Evolutionary conservation across 2,113 vertebrate species (phyloP).

Genomic region (Nyctereutes procyonoides): DNA sequence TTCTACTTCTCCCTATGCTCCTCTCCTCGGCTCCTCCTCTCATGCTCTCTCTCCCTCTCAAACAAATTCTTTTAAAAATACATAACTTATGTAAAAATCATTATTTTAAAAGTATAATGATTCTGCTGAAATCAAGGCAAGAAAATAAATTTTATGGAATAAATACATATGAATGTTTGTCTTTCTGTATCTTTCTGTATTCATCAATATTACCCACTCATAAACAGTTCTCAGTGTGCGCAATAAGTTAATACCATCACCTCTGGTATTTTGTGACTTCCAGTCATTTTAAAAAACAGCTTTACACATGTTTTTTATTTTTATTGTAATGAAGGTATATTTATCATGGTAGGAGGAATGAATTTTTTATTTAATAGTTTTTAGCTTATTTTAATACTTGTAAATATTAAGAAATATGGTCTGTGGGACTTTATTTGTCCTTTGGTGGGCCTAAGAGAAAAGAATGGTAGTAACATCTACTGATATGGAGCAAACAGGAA

Average conservation of each 20-base stretch:
- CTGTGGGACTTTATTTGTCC: not conserved
- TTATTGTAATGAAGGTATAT: not conserved
- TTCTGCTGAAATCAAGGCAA: not conserved
- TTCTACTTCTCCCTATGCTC: not conserved
- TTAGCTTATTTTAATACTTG: not conserved
- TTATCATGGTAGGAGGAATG: not conserved
- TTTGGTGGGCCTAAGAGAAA: not conserved
- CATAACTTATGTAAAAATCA: constrained; percentile 10
- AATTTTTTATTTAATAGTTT: not conserved
- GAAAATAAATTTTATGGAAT: constrained; percentile 30
- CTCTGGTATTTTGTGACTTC: not conserved
- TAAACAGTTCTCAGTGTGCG: not conserved
- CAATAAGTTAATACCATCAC: not conserved
- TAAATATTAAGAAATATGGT: not conserved
- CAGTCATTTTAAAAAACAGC: not conserved
- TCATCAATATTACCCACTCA: not conserved
- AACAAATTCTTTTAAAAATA: not conserved
- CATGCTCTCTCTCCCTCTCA: not conserved
- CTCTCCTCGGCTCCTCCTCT: not conserved
- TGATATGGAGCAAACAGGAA: not conserved
- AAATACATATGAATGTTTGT: not conserved
- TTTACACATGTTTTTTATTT: not conserved
- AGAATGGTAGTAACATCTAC: not conserved
- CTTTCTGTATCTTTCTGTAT: not conserved
- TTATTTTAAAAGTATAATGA: not conserved